Percentiles rank a stretch among this genome's conserved stretches.
Conservation (phyloP, 2,797 vertebrate species). For the Scolopax bukidnonensis region DNA sequence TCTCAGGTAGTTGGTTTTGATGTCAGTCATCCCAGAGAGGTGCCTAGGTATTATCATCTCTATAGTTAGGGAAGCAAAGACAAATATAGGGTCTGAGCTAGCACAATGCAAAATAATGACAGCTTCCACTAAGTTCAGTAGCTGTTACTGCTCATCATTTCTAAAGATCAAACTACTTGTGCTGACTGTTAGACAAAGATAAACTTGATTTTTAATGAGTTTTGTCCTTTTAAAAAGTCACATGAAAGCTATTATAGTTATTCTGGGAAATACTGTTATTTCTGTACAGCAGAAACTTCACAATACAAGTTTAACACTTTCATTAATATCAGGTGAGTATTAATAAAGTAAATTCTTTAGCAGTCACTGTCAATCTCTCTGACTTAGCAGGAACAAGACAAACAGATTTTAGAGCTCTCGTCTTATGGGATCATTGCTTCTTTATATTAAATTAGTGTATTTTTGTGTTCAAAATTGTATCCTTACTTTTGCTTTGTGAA, state of each 20-base stretch:
- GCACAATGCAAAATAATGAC: not conserved
- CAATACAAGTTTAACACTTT: not conserved
- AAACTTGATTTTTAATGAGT: not conserved
- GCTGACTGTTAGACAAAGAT: not conserved
- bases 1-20: not conserved
- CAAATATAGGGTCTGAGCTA: not conserved
- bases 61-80: not conserved
- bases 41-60: not conserved
- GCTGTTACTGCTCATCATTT: not conserved
- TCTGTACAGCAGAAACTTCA: not conserved
- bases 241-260: not conserved
- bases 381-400: not conserved
- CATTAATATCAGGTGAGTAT: not conserved
- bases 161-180: not conserved
- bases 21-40: not conserved
- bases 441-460: not conserved
- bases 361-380: not conserved
- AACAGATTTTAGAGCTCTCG: not conserved
- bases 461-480: not conserved
- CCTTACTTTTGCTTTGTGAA: not conserved
- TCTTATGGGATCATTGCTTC: not conserved
- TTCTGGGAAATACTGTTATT: not conserved
- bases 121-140: constrained; percentile 3
- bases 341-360: not conserved
- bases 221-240: not conserved